Conservation (phyloP, 2,113 vertebrate genomes). For the Chrysochloris asiatica region DNA sequence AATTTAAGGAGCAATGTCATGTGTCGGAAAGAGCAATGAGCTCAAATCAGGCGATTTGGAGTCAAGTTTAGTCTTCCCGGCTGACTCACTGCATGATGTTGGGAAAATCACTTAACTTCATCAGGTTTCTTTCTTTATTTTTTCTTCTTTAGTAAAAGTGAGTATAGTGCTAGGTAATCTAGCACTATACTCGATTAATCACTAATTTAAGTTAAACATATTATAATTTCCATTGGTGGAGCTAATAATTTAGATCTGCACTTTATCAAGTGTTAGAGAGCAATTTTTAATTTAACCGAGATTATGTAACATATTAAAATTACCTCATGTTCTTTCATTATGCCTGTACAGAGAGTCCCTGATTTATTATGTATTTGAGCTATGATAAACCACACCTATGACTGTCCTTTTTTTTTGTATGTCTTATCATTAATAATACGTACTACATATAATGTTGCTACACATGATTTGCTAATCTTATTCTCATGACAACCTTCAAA, state of each 20-base stretch:
- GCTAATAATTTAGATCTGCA: neutral
- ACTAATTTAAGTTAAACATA: neutral
- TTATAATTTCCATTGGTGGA: neutral
- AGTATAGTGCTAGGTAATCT: neutral
- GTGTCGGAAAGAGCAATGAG: neutral
- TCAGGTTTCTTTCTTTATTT: neutral
- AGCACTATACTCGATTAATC: neutral
- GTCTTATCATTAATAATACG: too few species aligned
- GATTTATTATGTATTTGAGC: neutral
- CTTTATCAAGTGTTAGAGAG: neutral
- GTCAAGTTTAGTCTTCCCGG: neutral
- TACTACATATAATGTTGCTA: too few species aligned
- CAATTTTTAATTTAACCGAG: neutral
- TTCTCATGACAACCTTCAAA: too few species aligned
- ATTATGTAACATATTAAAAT: neutral
- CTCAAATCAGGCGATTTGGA: neutral
- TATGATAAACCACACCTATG: neutral
- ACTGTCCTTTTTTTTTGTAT: too few species aligned
- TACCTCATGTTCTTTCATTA: neutral
- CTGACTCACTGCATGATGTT: neutral
- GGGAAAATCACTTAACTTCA: neutral
- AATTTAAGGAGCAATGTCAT: slow-evolving; percentile 30
- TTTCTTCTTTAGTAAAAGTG: slow-evolving; percentile 34
- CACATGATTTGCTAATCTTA: too few species aligned
- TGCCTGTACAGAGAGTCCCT: neutral